Base-by-base conservation (phyloP, 2,888 invertebrate genomes). In the Eueremaeus valkanovi region DNA sequence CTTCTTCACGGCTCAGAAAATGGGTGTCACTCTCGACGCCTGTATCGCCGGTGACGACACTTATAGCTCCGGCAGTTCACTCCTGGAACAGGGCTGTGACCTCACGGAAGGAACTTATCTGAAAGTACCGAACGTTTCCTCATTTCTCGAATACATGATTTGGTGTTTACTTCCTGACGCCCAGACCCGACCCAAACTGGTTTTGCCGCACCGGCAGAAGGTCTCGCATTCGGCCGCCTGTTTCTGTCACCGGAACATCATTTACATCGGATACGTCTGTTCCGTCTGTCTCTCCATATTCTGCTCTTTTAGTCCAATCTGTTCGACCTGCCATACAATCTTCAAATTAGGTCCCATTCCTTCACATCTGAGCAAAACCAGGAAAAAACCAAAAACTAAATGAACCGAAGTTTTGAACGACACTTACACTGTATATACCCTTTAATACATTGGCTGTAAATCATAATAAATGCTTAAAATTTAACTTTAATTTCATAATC, bases 191-290 rank as follows among this genome's bases (percentile, higher is more conserved):
- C 88, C 88, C 66, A 91, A 92, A 83, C 84, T 97, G 78, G 92
- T 94, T 1, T 83, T 95, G 68, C 96, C 97, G 0, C 93, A 94
- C 0, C 89, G 92, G 0, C 91, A 91, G 0, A 91, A 93, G 80
- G 95, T 98, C 6, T 96, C 97, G 85, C 97, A 97, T 85, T 87
- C 97, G 80, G 96, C 98, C 3, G 95, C 97, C 0, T 98, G 98
- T 84, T 98, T 98, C 86, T 99, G 98, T 82, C 98, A 98, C 83
- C 87, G 95, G 29, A 92, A 93, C 81, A 87, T 98, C 49, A 92
- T 98, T 77, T 95, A 96, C 82, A 90, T 97, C 80, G 98, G 97
- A 78, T 97, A 92, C 83, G 97, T 98, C 27, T 99, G 98, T 85
- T 98, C 97, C 9, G 93, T 97, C 74, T 98, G 98, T 84, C 86